A percentile compares a stretch with the other conserved stretches of the same genome.
These are phyloP conservation scores for Suillia variegata DNA, from an alignment of 2,888 invertebrate species.

Conservation along the genomic window DNA sequence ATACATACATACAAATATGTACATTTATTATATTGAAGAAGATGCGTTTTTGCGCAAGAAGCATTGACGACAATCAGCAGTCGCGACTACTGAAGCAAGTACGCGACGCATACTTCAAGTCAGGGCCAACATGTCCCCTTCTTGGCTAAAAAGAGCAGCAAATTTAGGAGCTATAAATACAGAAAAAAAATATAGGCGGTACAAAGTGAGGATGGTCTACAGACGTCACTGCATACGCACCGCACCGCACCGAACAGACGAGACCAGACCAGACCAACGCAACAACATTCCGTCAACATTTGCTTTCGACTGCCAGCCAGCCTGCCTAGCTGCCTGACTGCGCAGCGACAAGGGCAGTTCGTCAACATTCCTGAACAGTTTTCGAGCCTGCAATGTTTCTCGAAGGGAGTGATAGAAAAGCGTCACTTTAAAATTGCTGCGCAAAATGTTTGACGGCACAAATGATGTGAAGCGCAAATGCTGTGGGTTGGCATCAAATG, in stretches of 20 bases:
- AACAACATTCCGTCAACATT: background rate
- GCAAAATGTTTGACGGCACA: too few species aligned
- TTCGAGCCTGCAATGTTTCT: too few species aligned
- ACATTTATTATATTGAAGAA: constrained; percentile 18
- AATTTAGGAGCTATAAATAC: constrained; percentile 23
- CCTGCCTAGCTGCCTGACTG: background rate
- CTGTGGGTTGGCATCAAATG: too few species aligned
- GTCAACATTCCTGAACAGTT: constrained; percentile 21
- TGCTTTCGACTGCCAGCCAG: constrained; percentile 8
- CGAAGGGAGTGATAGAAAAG: constrained; percentile 7
- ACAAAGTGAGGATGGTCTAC: background rate
- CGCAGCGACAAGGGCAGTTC: constrained; percentile 8
- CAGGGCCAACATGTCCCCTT: background rate
- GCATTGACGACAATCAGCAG: background rate
- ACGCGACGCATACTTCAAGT: too few species aligned
- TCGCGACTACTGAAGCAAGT: background rate
- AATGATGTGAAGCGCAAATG: background rate
- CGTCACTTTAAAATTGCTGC: too few species aligned
- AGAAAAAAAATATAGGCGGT: background rate
- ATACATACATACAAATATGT: constrained; percentile 9
- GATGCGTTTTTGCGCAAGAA: constrained; percentile 1
- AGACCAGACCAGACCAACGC: background rate
- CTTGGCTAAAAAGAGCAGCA: constrained; percentile 11
- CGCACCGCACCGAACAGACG: constrained; percentile 10
- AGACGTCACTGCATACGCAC: background rate